These are phyloP conservation scores for Trypoxylon attenuatum DNA, from an alignment of 2,888 invertebrate species.

Conservation along the genomic window DNA sequence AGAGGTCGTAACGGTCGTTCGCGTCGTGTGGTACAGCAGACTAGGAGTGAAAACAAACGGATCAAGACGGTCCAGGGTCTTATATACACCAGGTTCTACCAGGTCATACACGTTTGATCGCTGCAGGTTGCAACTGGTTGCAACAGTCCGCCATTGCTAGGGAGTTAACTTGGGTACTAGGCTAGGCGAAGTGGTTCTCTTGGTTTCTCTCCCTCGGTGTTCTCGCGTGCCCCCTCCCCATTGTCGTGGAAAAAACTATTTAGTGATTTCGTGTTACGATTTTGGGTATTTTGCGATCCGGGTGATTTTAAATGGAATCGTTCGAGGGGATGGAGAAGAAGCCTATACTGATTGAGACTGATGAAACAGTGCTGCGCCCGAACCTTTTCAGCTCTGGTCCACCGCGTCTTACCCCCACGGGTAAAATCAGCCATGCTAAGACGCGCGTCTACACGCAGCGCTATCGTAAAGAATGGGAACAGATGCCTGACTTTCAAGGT, in stretches of 20 bases:
- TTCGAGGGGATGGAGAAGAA: slow-evolving; percentile 53
- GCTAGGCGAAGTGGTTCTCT: slow-evolving; percentile 52
- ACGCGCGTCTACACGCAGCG: slow-evolving; percentile 77
- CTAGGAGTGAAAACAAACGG: too few species aligned
- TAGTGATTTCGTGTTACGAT: slow-evolving; percentile 69
- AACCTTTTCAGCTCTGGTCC: slow-evolving; percentile 24
- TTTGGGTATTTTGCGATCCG: slow-evolving; percentile 62
- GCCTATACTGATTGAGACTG: slow-evolving; percentile 38
- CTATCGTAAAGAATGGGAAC: slow-evolving; percentile 78
- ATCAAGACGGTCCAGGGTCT: too few species aligned
- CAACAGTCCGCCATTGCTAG: slow-evolving; percentile 60
- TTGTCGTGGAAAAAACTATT: slow-evolving; percentile 65
- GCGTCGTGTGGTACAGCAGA: too few species aligned
- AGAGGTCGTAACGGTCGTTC: too few species aligned
- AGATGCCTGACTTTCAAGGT: slow-evolving; percentile 79
- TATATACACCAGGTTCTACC: too few species aligned
- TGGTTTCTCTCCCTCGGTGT: too few species aligned
- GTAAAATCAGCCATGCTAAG: slow-evolving; percentile 73
- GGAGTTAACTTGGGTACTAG: slow-evolving; percentile 71
- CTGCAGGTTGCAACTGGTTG: slow-evolving; percentile 14
- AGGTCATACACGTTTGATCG: too few species aligned
- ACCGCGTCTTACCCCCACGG: slow-evolving; percentile 68
- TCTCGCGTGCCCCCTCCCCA: slow-evolving; percentile 38
- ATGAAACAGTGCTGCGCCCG: slow-evolving; percentile 41
- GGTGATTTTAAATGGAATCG: slow-evolving; percentile 50